A percentile compares a stretch with the other conserved stretches of the same genome.
These are phyloP conservation scores for Shargacucullia verbasci DNA, from an alignment of 2,888 invertebrate genomes.

Conservation along the genomic window DNA sequence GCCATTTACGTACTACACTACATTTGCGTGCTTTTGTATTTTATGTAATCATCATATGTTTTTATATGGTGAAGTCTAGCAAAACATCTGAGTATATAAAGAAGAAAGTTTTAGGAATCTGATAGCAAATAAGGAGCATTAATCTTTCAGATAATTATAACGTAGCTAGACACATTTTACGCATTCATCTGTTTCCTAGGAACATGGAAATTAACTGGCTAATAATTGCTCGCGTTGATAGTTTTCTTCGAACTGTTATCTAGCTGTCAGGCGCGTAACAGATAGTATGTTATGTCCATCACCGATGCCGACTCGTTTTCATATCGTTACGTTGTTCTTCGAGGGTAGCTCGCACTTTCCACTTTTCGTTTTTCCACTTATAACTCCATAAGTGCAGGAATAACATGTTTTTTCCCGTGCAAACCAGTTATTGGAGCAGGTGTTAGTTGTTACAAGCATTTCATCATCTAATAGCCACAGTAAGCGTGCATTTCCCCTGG, in stretches of 20 bases:
- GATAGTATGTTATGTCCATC: conserved; percentile 39
- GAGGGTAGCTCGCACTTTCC: conserved; percentile 44
- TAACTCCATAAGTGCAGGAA: conserved; percentile 36
- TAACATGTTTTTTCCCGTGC: conserved; percentile 33
- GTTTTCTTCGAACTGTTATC: conserved; percentile 37
- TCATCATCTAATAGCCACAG: conserved; percentile 51
- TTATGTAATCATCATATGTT: too few relatives aligned
- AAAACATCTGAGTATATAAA: too few relatives aligned
- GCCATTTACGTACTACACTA: conserved; percentile 3
- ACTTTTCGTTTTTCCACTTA: conserved; percentile 40
- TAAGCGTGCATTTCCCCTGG: conserved; percentile 53
- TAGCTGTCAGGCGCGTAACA: conserved; percentile 22
- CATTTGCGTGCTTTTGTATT: conserved; percentile 3
- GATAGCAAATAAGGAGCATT: conserved; percentile 12
- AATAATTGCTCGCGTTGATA: conserved; percentile 35
- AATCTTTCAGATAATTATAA: conserved; percentile 12
- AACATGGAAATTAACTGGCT: conserved; percentile 24
- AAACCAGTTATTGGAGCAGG: conserved; percentile 43
- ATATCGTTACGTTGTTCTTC: conserved; percentile 32
- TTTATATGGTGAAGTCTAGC: too few relatives aligned
- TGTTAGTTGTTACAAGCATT: conserved; percentile 48
- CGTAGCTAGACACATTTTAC: conserved; percentile 17
- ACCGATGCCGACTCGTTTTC: conserved; percentile 21
- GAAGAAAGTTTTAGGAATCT: neutral
- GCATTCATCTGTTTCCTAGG: conserved; percentile 22